Conservation (phyloP, 2,797 vertebrate genomes). For the Lerista edwardsae region DNA sequence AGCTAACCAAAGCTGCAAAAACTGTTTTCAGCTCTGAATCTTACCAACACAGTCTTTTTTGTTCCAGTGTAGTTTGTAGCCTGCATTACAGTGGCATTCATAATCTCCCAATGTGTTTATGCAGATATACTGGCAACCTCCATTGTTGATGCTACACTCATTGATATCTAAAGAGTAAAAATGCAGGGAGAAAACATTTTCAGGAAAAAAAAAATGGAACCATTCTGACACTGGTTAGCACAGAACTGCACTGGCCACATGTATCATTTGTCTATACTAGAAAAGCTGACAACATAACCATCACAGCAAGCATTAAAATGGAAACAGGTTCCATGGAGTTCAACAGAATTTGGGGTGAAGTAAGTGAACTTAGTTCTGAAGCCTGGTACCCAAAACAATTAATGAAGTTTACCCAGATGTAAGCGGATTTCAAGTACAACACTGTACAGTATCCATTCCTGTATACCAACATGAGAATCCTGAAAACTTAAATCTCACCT, state of each 20-base stretch:
- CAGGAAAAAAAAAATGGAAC: neutral
- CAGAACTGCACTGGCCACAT: neutral
- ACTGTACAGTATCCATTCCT: neutral
- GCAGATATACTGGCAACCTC: constrained; percentile 92
- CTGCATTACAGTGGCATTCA: constrained; percentile 89
- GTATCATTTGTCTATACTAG: too few relatives aligned
- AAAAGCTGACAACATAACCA: neutral
- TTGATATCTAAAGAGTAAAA: constrained; percentile 85
- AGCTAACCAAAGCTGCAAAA: constrained; percentile 26
- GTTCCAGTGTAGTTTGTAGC: constrained; percentile 96
- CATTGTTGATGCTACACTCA: constrained; percentile 95
- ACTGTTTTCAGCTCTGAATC: constrained; percentile 51
- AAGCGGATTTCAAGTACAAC: neutral
- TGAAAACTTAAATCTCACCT: neutral
- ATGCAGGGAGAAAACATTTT: neutral
- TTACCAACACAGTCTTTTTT: constrained; percentile 98
- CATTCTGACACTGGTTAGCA: neutral
- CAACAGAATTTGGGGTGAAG: neutral
- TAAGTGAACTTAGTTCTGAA: neutral
- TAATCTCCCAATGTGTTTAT: constrained; percentile 89
- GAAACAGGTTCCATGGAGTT: neutral
- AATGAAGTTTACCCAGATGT: neutral
- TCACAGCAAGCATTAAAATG: neutral
- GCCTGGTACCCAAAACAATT: neutral
- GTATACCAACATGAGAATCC: neutral